Evolutionary conservation across 2,113 vertebrate species (phyloP), one percentile per base, ranked within the genome.

Genomic region (Rhinopomastus cyanomelas): DNA sequence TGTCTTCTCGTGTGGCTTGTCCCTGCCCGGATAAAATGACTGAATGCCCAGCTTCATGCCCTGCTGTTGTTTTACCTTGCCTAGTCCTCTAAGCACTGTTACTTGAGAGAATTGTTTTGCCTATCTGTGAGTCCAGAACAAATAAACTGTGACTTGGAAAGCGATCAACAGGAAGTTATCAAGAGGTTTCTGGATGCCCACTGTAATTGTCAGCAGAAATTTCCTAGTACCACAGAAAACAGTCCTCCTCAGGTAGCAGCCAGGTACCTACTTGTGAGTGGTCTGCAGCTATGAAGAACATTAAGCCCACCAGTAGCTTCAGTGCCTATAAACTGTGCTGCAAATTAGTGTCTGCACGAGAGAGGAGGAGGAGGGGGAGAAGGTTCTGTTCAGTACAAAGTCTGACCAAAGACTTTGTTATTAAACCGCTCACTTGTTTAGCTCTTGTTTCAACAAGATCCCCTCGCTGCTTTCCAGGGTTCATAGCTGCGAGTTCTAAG

Each of bases 131-230:
- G 95, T 97, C 96, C 91, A 97, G 92, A 92, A 95, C 78, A 96
- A 97, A 97, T 96, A 97, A 95, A 97, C 75, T 87, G 86, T 87
- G 94, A 96, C 91, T 96, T 97, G 94, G 95, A 96, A 95, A 91
- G 69, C 71, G 92, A 76, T 75, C 72, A 87, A 67, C 76, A 95
- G 94, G 94, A 97, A 97, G 92, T 93, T 93, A 92, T 87, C 84
- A 89, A 79, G 94, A 30, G 21, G 91, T 88, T 93, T 97, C 82
- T 93, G n/a, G 92, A 85, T 92, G 88, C 73, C 92, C 81, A 62
- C 72, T 93, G 57, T 93, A 96, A 95, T 56, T 95, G 65, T 95
- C 79, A 93, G 78, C 82, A 96, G 93, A 95, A 93, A 80, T 81
- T 77, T 73, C 76, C 32, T 52, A 82, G 85, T 88, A 88, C 84